Conservation (phyloP, 37 sponge, comb jelly and placozoan species). For the Ianthella basta region DNA sequence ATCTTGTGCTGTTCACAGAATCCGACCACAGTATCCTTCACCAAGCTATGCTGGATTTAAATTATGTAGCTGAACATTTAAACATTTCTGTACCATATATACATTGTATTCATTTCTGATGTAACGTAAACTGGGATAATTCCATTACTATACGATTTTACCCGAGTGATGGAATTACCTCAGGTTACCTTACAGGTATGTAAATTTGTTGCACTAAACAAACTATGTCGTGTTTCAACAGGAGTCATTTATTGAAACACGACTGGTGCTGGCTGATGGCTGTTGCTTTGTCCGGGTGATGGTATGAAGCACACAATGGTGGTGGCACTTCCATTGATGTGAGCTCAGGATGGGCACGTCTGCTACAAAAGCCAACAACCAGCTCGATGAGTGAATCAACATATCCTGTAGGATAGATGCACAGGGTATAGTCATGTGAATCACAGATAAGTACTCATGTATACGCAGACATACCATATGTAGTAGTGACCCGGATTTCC, state of each 20-base stretch:
- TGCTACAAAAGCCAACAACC: too few relatives aligned
- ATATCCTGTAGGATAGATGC: too few relatives aligned
- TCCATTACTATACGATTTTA: too few relatives aligned
- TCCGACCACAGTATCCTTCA: not conserved
- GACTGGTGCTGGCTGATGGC: conserved; percentile 10
- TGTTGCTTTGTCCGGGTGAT: conserved; percentile 6
- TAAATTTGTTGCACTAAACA: not conserved
- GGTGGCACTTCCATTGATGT: conserved; percentile 2
- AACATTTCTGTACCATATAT: not conserved
- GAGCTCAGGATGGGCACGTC: not conserved
- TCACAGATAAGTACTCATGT: too few relatives aligned
- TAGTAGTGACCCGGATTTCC: not conserved
- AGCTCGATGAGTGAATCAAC: too few relatives aligned
- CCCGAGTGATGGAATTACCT: too few relatives aligned
- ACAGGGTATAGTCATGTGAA: too few relatives aligned
- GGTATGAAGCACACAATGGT: not conserved
- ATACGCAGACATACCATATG: not conserved
- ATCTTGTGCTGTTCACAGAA: not conserved
- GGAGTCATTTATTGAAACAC: not conserved
- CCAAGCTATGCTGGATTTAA: conserved; percentile 6
- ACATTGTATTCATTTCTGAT: too few relatives aligned
- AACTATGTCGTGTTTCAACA: not conserved
- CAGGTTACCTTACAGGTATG: too few relatives aligned
- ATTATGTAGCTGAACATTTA: not conserved
- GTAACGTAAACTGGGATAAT: too few relatives aligned